Conservation (phyloP, 92 coral and sea anemone species). For the Hydrozoanthus gracilis region DNA sequence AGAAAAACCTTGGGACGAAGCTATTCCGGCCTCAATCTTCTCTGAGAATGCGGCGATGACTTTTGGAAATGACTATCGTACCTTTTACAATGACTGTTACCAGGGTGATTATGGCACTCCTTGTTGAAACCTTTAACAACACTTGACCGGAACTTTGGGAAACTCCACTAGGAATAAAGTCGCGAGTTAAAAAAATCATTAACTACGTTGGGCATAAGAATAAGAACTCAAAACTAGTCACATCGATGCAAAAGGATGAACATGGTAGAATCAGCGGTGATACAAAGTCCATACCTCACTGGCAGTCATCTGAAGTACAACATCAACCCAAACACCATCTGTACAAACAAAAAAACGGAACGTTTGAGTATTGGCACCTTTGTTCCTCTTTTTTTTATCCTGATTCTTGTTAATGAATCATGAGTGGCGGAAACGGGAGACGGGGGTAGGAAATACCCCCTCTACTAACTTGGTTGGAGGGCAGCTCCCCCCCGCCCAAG, state of each 20-base stretch:
- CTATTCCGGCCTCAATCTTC: too few species aligned
- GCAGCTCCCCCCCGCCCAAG: too few species aligned
- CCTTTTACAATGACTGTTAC: constrained; percentile 8
- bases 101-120: neutral
- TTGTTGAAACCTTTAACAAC: constrained; percentile 30
- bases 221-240: neutral
- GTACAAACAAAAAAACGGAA: neutral
- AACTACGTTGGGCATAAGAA: neutral
- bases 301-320: neutral
- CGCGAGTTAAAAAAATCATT: neutral
- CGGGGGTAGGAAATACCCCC: too few species aligned
- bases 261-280: too few species aligned
- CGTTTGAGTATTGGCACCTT: neutral
- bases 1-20: too few species aligned
- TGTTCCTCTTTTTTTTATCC: neutral
- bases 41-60: too few species aligned
- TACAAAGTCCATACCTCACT: neutral
- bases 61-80: neutral
- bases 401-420: too few species aligned
- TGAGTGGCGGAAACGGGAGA: too few species aligned
- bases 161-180: constrained; percentile 22
- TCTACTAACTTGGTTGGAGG: too few species aligned
- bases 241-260: neutral
- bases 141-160: constrained; percentile 10
- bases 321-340: constrained; percentile 5